Percentiles rank a stretch among this genome's conserved stretches.
These are phyloP conservation scores for Drosophila arawakana DNA, from an alignment of 1,140 invertebrate genomes.

Conservation along the genomic window DNA sequence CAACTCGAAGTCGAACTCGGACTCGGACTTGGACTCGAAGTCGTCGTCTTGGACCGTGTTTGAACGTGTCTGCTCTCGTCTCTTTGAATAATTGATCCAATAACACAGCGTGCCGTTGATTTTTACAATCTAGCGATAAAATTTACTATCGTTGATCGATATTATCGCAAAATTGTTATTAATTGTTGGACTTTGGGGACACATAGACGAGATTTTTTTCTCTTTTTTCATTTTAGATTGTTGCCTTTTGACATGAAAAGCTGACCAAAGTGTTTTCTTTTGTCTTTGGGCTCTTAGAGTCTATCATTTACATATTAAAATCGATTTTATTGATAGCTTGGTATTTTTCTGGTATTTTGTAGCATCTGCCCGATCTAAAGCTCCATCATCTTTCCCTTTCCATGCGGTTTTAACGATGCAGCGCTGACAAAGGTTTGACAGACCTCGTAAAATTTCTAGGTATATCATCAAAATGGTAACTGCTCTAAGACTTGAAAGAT, in stretches of 20 bases:
- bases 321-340: slow-evolving; percentile 54
- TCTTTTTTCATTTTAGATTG: not conserved
- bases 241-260: slow-evolving; percentile 29
- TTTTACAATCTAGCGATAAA: slow-evolving; percentile 78
- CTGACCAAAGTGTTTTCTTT: slow-evolving; percentile 50
- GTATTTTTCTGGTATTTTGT: slow-evolving; percentile 76
- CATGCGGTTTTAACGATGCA: slow-evolving; percentile 53
- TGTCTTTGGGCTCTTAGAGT: slow-evolving; percentile 47
- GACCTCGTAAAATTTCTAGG: slow-evolving; percentile 49
- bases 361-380: slow-evolving; percentile 2
- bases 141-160: slow-evolving; percentile 73
- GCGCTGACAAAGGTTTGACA: slow-evolving; percentile 59
- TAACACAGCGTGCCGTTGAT: slow-evolving; percentile 78
- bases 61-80: not conserved
- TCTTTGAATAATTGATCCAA: slow-evolving; percentile 74
- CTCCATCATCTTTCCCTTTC: slow-evolving; percentile 23
- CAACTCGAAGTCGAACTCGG: slow-evolving; percentile 6
- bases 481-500: slow-evolving; percentile 29
- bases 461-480: slow-evolving; percentile 63
- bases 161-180: slow-evolving; percentile 81
- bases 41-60: not conserved
- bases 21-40: not conserved
- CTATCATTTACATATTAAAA: slow-evolving; percentile 69
- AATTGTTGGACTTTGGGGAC: slow-evolving; percentile 48
- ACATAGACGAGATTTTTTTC: not conserved